Evolutionary conservation across 2,797 vertebrate genomes (phyloP).

Genomic region (Diplodus puntazzo): DNA sequence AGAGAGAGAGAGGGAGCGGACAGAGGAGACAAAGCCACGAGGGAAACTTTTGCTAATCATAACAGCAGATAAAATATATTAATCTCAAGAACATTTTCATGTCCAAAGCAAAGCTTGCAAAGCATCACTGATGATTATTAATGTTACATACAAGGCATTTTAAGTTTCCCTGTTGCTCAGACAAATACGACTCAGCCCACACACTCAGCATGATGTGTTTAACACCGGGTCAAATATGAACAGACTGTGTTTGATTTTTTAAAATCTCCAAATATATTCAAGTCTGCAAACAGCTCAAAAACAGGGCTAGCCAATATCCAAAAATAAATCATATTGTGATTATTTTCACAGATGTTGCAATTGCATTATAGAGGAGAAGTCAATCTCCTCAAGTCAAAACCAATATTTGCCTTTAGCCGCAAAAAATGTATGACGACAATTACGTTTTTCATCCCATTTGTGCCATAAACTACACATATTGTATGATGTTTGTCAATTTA

Average conservation of each 20-base stretch:
- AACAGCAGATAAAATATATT: conserved; percentile 48
- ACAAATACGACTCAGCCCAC: too few species aligned
- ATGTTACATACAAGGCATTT: conserved; percentile 44
- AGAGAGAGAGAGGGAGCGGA: conserved; percentile 17
- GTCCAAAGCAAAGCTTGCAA: conserved; percentile 51
- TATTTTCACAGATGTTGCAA: too few species aligned
- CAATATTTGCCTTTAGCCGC: too few species aligned
- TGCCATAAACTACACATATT: too few species aligned
- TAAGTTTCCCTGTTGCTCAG: conserved; percentile 26
- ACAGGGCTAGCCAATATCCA: too few species aligned
- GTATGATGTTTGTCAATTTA: too few species aligned
- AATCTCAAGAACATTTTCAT: conserved; percentile 29
- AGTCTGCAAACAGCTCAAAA: conserved; percentile 25
- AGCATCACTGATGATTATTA: conserved; percentile 35
- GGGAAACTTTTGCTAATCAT: conserved; percentile 38
- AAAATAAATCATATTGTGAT: too few species aligned
- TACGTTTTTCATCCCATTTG: too few species aligned
- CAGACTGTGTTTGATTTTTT: conserved; percentile 48
- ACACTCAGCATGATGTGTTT: not conserved
- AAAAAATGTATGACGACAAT: too few species aligned
- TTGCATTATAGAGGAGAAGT: too few species aligned
- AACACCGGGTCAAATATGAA: conserved; percentile 19
- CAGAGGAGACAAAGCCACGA: conserved; percentile 5
- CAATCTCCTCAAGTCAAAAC: too few species aligned
- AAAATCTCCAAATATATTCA: conserved; percentile 24